Percentiles rank a stretch among this genome's conserved stretches.
phyloP scores from a whole-genome alignment of 1,140 invertebrate genomes.

The Leptinotarsa lineolata region DNA sequence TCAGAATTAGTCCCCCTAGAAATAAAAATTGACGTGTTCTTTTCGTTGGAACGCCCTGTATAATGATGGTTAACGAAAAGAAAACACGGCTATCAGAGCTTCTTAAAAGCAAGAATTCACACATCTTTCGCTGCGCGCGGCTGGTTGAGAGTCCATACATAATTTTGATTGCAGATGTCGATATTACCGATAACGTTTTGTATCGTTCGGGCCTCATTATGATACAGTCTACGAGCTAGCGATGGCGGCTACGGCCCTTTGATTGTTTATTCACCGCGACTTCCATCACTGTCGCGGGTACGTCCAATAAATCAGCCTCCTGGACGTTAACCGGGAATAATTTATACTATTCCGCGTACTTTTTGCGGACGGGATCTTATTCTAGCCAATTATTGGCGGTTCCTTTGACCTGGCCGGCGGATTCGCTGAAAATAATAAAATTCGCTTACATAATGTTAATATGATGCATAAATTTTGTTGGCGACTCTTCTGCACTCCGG shows the following conservation, averaged over 20 bases:
- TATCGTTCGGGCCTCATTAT: slow-evolving; percentile 41
- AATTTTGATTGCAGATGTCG: slow-evolving; percentile 43
- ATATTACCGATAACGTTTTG: slow-evolving; percentile 42
- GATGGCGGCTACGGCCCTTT: slow-evolving; percentile 41
- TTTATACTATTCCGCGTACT: slow-evolving; percentile 45
- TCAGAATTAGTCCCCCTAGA: no score
- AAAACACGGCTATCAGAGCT: no score
- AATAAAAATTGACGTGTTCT: no score
- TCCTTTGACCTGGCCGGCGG: slow-evolving; percentile 36
- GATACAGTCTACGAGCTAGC: slow-evolving; percentile 31
- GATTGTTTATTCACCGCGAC: slow-evolving; percentile 51
- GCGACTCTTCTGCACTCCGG: not conserved
- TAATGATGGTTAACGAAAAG: no score
- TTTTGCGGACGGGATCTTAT: slow-evolving; percentile 38
- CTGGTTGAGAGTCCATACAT: not conserved
- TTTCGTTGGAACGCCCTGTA: no score
- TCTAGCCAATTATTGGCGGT: slow-evolving; percentile 47
- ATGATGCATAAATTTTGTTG: slow-evolving; percentile 15
- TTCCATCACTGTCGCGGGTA: slow-evolving; percentile 50
- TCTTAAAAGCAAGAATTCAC: not conserved
- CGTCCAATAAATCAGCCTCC: slow-evolving; percentile 48
- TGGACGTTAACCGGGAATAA: slow-evolving; percentile 43
- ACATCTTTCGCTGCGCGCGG: not conserved
- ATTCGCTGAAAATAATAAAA: slow-evolving; percentile 34
- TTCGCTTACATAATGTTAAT: slow-evolving; percentile 27